Conservation (phyloP, 2,113 vertebrate genomes). For the Mixornis gularis region DNA sequence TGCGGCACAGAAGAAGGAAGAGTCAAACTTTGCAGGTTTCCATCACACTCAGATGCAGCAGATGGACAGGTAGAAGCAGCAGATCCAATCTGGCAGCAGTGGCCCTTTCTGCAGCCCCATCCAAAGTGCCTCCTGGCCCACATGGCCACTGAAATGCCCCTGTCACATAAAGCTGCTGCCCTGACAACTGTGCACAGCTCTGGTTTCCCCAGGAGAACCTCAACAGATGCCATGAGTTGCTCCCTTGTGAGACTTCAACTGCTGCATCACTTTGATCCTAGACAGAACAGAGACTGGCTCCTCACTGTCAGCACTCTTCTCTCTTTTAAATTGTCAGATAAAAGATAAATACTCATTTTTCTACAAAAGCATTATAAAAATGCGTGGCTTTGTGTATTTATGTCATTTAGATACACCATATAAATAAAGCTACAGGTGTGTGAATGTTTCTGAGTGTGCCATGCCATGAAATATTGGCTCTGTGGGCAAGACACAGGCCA, state of each 20-base stretch:
- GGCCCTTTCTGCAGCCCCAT: conserved; percentile 65
- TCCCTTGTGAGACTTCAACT: not conserved
- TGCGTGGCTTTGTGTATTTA: not conserved
- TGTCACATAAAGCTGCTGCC: conserved; percentile 64
- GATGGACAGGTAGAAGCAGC: conserved; percentile 78
- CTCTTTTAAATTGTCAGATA: not conserved
- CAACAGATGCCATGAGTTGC: not conserved
- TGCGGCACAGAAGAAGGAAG: not conserved
- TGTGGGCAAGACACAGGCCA: not conserved
- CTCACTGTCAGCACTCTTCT: not conserved
- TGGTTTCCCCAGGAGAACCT: not conserved
- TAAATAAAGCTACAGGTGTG: accelerated
- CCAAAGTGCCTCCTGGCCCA: conserved; percentile 69
- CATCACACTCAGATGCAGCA: not conserved
- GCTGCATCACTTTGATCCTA: not conserved
- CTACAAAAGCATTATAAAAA: not conserved
- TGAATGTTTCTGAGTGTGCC: not conserved
- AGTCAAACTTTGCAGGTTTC: not conserved
- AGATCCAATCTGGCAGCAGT: conserved; percentile 66
- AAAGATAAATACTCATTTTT: not conserved
- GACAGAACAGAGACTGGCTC: not conserved
- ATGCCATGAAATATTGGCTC: not conserved
- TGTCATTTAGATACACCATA: accelerated
- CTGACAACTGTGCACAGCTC: conserved; percentile 65
- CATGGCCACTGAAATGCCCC: conserved; percentile 67